Base-by-base conservation (phyloP, 1,140 invertebrate genomes). In the Magallana ariakensis region DNA sequence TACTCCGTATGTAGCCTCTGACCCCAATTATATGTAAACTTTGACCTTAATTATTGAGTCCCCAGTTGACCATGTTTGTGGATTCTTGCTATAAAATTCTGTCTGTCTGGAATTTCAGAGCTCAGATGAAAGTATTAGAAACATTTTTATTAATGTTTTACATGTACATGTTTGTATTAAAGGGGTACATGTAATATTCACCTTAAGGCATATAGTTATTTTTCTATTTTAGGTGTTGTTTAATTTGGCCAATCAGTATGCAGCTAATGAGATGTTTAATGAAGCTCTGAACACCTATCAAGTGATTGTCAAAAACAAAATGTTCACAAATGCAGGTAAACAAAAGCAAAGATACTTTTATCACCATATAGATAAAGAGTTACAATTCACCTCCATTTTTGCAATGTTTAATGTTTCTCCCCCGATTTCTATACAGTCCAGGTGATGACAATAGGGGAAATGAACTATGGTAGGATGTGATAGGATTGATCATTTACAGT, bases 221-320 rank as follows among this genome's bases (percentile, higher is more conserved):
- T 62, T 19, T 8, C 19, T 86, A 90, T 94, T 94, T 15, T 90
- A 98, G 97, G 98, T 99, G 4, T 95, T 98, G 53, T 98, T 99
- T 90, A 99, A 99, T 95, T 95, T 99, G 60, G 98, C 98, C 1
- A 97, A 96, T 94, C 98, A 99, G 94, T 99, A 99, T 93, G 96
- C 97, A 10, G 96, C 97, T 58, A 99, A 98, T 95, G 98, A 99
- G 93, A 97, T 99, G 96, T 98, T 97, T 92, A 97, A 97, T 4
- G 99, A 99, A 95, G 98, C 99, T 1, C 95, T 99, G 33, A 98
- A 98, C 90, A 99, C 98, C 0, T 99, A 99, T 95, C 97, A 98
- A 94, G 96, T 94, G 33, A 95, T 96, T 85, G 94, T 95, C 1
- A 96, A 96, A 89, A 95, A 96, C 89, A 95, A 95, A 89, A 93